A percentile compares a stretch with the other conserved stretches of the same genome.
Conservation (phyloP, 1,140 invertebrate species). For the Theocolax elegans region DNA sequence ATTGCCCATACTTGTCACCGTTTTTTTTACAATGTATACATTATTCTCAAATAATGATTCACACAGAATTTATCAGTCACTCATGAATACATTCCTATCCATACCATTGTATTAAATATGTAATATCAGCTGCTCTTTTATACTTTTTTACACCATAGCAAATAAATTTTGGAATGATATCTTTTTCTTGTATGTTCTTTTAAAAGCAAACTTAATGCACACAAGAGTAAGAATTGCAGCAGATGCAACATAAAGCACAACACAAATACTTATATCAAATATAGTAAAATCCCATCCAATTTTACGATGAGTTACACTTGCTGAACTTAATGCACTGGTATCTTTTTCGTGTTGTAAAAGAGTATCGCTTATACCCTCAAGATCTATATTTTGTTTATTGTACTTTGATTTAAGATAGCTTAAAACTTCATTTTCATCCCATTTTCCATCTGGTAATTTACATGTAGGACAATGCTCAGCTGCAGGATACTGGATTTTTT, state of each 20-base stretch:
- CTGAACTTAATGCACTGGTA: constrained; percentile 52
- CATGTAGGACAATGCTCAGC: constrained; percentile 77
- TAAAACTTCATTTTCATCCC: constrained; percentile 79
- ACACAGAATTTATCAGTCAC: neutral
- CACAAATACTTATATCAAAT: constrained; percentile 81
- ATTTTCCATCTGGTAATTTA: constrained; percentile 68
- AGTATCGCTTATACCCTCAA: constrained; percentile 56
- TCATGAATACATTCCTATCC: neutral
- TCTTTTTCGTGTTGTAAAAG: constrained; percentile 44
- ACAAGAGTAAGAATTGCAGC: constrained; percentile 78
- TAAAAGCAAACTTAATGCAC: constrained; percentile 81
- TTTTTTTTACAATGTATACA: constrained; percentile 14
- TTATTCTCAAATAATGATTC: neutral
- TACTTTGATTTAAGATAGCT: constrained; percentile 83
- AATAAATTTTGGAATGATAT: constrained; percentile 73
- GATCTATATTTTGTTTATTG: constrained; percentile 69
- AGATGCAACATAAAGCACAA: constrained; percentile 78
- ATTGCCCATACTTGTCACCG: neutral
- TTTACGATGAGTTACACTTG: constrained; percentile 55
- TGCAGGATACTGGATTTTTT: constrained; percentile 92
- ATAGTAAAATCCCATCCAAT: constrained; percentile 71
- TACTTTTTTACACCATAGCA: constrained; percentile 68
- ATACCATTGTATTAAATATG: neutral
- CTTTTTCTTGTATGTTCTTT: constrained; percentile 77
- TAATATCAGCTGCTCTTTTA: neutral